phyloP scores from a whole-genome alignment of 2,797 vertebrate genomes.

The Esox lucius region DNA sequence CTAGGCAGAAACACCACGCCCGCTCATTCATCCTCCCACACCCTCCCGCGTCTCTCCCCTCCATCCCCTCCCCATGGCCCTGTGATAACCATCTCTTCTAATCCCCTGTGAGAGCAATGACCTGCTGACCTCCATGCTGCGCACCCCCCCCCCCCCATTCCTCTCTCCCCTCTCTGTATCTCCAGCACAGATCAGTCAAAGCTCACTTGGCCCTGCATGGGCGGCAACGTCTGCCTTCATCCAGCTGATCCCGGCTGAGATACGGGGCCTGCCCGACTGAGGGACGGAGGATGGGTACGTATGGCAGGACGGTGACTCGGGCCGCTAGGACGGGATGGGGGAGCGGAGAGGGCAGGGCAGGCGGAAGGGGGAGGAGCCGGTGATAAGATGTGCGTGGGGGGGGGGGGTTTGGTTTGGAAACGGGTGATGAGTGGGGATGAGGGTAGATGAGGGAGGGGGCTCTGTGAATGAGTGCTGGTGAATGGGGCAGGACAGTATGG shows the following conservation, averaged over 20 bases:
- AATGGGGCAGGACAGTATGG: no score
- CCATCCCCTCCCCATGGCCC: conserved; percentile 23
- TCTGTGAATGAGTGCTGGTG: background rate
- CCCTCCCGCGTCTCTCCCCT: conserved; percentile 13
- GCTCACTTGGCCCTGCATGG: conserved; percentile 17
- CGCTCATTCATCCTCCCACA: conserved; percentile 18
- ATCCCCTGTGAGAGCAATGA: conserved; percentile 62
- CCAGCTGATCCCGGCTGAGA: conserved; percentile 39
- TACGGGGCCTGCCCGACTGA: conserved; percentile 42
- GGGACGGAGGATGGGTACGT: conserved; percentile 23
- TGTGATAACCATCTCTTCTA: conserved; percentile 67
- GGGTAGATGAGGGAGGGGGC: background rate
- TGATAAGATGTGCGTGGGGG: conserved; percentile 18
- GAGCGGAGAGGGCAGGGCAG: no score
- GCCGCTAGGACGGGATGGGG: background rate
- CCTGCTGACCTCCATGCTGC: conserved; percentile 47
- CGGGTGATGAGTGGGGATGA: conserved; percentile 19
- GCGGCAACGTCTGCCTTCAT: conserved; percentile 10
- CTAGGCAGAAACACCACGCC: background rate
- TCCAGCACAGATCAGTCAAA: conserved; percentile 34
- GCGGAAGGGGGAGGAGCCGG: conserved; percentile 1
- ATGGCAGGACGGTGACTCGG: background rate
- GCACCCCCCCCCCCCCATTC: background rate
- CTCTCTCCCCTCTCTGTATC: conserved; percentile 19
- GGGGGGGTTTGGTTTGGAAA: conserved; percentile 26